A percentile compares a stretch with the other conserved stretches of the same genome.
phyloP scores from a whole-genome alignment of 2,113 vertebrate genomes.

The Pelecanoides urinatrix region DNA sequence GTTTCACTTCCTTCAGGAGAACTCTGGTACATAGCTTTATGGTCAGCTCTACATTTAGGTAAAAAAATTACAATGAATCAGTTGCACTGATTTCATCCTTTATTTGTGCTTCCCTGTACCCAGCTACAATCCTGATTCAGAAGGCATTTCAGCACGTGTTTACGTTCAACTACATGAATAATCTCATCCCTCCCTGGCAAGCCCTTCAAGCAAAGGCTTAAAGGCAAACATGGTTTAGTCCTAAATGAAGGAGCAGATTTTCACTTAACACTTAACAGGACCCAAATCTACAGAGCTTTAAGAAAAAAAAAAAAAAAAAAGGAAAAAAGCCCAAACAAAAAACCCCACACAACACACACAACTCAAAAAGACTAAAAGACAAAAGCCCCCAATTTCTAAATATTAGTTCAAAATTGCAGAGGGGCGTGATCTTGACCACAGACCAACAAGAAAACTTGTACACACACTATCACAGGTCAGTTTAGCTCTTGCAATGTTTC shows the following conservation, averaged over 20 bases:
- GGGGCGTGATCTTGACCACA: not conserved
- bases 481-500: not conserved
- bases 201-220: not conserved
- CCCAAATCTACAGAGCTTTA: not conserved
- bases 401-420: not conserved
- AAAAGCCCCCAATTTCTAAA: not conserved
- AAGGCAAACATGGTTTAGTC: not conserved
- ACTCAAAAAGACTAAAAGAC: not conserved
- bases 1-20: not conserved
- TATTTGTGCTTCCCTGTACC: not conserved
- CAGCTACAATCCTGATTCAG: not conserved
- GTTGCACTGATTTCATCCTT: not conserved
- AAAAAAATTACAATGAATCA: not conserved
- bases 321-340: not conserved
- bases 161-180: not conserved
- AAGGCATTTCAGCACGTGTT: not conserved
- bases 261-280: not conserved
- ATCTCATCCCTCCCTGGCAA: not conserved
- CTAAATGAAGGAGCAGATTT: not conserved
- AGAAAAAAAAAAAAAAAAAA: not conserved
- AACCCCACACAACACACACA: not conserved
- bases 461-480: too few relatives aligned
- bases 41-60: not conserved
- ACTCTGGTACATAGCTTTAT: not conserved
- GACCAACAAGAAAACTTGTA: not conserved